Base-by-base conservation (phyloP, 35 echinoderm and acorn worm genomes). In the Stichopus chloronotus region DNA sequence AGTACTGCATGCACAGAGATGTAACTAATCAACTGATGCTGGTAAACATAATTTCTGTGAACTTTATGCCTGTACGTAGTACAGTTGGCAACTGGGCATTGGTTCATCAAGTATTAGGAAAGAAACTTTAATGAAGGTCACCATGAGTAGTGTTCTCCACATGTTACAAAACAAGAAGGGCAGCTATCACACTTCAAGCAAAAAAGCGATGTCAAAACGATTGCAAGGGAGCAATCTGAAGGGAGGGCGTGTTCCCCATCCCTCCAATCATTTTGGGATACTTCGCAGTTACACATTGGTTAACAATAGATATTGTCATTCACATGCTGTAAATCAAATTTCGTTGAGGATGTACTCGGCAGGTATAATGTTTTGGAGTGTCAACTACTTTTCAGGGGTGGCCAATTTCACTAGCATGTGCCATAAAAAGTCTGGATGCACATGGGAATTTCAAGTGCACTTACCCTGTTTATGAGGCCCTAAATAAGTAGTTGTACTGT, bases 41-140 rank as follows among this genome's bases (percentile, higher is more conserved):
- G 65, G 65, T 71, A 71, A 71, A 71, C 65, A 17, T 68, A 71
- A 71, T 71, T 71, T 71, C 65, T n/a, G 11, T 71, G 65, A 71
- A 71, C 65, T 71, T 71, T 71, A 71, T n/a, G 65, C 65, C 65
- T 71, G 65, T 11, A 71, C 65, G 11, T 71, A 71, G 65, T 71
- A 4, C 11, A 71, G 65, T 71, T 71, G 65, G 65, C 65, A 71
- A 71, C 65, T 71, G 65, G 65, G 65, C 65, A 71, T 71, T 71
- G 1, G 65, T 71, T 71, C n/a, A 71, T 71, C 65, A 71, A 71
- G 65, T 71, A 71, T 71, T 71, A 71, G 65, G 65, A 71, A 71
- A 71, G 65, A 71, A 71, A 71, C 65, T 71, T 71, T 71, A 71
- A 71, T 71, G 65, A 71, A 71, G 65, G 65, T 71, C 65, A 71